Evolutionary conservation across 92 coral and sea anemone genomes (phyloP).

Genomic region (Isaurus tuberculatus): DNA sequence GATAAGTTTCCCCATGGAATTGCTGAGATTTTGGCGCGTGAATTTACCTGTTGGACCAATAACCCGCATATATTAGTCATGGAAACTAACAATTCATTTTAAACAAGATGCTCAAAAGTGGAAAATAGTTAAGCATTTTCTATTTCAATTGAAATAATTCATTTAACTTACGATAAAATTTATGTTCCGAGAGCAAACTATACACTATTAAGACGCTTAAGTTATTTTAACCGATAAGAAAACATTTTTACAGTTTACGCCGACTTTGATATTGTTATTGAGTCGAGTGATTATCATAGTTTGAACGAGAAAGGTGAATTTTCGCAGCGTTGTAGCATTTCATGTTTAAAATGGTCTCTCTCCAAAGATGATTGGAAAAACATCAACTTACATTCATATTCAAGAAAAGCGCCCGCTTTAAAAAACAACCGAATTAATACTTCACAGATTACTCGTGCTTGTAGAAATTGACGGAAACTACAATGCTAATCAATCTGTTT

Average conservation of each 20-base stretch:
- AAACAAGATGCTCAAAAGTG: not conserved
- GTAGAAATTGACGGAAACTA: not conserved
- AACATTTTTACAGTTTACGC: not conserved
- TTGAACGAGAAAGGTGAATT: not conserved
- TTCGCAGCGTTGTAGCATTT: not conserved
- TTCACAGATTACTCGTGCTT: not conserved
- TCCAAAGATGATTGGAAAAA: not conserved
- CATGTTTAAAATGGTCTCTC: not conserved
- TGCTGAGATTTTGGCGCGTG: not conserved
- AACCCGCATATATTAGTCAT: not conserved
- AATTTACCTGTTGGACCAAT: not conserved
- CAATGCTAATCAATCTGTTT: conserved; percentile 5
- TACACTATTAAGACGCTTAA: not conserved
- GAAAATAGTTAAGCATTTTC: not conserved
- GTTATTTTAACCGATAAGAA: not conserved
- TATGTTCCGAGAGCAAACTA: not conserved
- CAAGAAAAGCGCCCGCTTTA: not conserved
- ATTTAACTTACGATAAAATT: not conserved
- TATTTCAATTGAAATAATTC: not conserved
- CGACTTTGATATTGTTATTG: no score
- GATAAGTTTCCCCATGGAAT: not conserved
- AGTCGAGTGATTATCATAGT: not conserved
- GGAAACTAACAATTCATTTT: not conserved
- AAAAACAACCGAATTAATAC: not conserved
- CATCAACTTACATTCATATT: not conserved